Base-by-base conservation (phyloP, 1,140 invertebrate genomes). In the Aphis gossypii region DNA sequence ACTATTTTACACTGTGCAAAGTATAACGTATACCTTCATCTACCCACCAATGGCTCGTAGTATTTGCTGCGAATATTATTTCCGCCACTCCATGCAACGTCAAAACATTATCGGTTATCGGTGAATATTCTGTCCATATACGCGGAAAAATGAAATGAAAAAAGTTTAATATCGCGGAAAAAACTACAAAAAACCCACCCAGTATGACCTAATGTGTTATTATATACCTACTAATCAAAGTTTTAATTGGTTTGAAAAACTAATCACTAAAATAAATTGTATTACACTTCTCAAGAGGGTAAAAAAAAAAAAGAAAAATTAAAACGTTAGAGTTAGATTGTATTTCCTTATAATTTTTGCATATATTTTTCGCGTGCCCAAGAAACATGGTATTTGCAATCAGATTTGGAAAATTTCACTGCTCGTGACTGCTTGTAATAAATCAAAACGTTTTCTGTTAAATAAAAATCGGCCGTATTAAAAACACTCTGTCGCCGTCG, bases 401-500 rank as follows among this genome's bases (percentile, higher is more conserved):
- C 86, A 35, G 46, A 88, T 88, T 88, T 88, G 8, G 46, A 14
- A 18, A 88, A 88, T 46, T 88, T 88, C 46, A 3, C 84, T 86
- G 84, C 44, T 86, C 84, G 84, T 88, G 86, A 88, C 86, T 51
- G 46, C 20, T 88, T 20, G 46, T 51, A 51, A 51, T 88, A 88
- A 88, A 88, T 88, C 46, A 88, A 51, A 88, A 88, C 86, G 30
- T 51, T 88, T 88, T 14, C 46, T 9, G n/a, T 88, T 21, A 51
- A 88, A 88, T 88, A 51, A 48, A 88, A 51, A 88, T 88, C 30
- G 30, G 30, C 46, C 14, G 86, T 88, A 88, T 88, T 88, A 88
- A 88, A 48, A 88, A 88, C 86, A 35, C n/a, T 46, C 84, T 25
- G 41, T 46, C 44, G 86, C n/a, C 20, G 14, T 87, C 86, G 86